Evolutionary conservation across 2,113 vertebrate species (phyloP), one percentile per base, ranked within the genome.

Genomic region (Nesogale talazaci): DNA sequence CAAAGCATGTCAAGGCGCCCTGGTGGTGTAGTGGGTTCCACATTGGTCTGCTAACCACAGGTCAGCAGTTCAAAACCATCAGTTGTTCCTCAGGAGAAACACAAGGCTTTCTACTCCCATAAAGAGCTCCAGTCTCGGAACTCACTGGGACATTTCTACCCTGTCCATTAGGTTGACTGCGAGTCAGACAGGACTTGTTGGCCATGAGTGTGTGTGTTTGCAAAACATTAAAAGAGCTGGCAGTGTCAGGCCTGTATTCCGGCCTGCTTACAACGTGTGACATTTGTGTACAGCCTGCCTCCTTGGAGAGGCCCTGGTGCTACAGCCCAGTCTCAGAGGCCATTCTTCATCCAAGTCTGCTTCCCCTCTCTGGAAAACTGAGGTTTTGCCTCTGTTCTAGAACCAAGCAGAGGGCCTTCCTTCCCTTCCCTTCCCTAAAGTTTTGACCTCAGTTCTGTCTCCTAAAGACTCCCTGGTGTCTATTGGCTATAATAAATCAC

Each of bases 401-500:
- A 80, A 56, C 1, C 40, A 80, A 76, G 34, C 9, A 36, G 20
- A 46, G 10, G 38, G 67, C n/a, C n/a, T n/a, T n/a, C n/a, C n/a
- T n/a, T n/a, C n/a, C n/a, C n/a, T n/a, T n/a, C n/a, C n/a, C n/a
- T n/a, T n/a, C n/a, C n/a, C n/a, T n/a, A n/a, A n/a, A n/a, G n/a
- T 42, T 52, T 88, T 84, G 40, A 77, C 79, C 65, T 83, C 63
- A 31, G 69, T 82, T 90, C 83, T 57, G 83, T 52, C 1, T 85
- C n/a, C 40, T n/a, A 59, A 82, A 78, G 34, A 7, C 27, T 61
- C 86, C 86, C 38, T 85, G 46, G 14, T 52, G 14, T 10, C 46
- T 11, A 52, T 52, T 52, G 46, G 9, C 59, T 34, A 6, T 42
- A 79, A 79, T 6, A 74, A 86, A 72, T 65, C 12, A 57, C 20